Evolutionary conservation across 2,888 invertebrate species (phyloP), one percentile per base, ranked within the genome.

Genomic region (Endotricha flammealis): DNA sequence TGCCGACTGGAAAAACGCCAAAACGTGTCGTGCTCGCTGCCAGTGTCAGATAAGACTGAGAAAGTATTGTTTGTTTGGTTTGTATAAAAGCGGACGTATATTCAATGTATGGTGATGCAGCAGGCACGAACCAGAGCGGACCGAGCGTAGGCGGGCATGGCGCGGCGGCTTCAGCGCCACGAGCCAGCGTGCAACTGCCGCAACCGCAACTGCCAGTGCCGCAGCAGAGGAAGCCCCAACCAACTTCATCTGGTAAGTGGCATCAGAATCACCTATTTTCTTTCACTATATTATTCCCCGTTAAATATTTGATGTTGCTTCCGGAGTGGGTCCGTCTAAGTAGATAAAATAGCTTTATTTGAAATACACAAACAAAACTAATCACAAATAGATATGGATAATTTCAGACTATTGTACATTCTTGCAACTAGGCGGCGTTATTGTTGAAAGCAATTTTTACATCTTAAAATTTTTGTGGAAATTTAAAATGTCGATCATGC

Each of bases 161-260:
- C 17, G 40, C 38, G 10, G 25, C 44, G 29, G 40, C 44, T 36
- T 31, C 53, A 24, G 37, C 45, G 13, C 47, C 38, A 23, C 44
- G 27, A 5, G 30, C 13, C n/a, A 36, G 38, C 22, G 20, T 13
- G 14, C 38, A 41, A 40, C 49, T 48, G 33, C 38, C 47, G 30
- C 45, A 39, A 41, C 54, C 48, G 41, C 40, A 38, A 30, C 46
- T 36, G 29, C 44, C 37, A 29, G 16, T 51, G 6, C 48, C 12
- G 37, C 47, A 50, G 25, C 41, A 47, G 13, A 53, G 51, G 48
- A 70, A 69, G 42, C 60, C 66, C 25, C 70, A 77, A 45, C 77
- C 79, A 36, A 73, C 76, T 44, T 79, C 83, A 52, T 80, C 83
- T 46, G 79, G 83, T 83, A 49, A 65, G 57, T 5, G 8, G 4